Evolutionary conservation across 2,888 invertebrate species (phyloP), one percentile per base, ranked within the genome.

Genomic region (Macrophya alboannulata): DNA sequence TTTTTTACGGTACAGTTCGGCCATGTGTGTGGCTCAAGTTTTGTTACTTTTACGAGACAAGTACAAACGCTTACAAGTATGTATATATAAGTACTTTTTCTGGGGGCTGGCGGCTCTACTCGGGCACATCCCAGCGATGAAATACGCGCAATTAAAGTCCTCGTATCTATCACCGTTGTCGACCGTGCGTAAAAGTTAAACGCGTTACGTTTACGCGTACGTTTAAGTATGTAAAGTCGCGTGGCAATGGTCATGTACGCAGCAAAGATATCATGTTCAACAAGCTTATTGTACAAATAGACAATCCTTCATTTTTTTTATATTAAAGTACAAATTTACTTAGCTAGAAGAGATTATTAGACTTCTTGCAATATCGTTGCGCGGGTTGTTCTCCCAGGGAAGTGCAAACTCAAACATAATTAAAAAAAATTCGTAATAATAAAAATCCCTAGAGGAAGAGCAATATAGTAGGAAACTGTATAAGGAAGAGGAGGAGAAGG

Each of bases 391-490:
- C 68, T 37, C 48, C 48, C 17, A 12, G 51, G 68, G 68, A 51
- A 85, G 79, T 85, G 86, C 85, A 87, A 88, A 87, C 85, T 87
- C 87, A 87, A 90, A 89, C 89, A 89, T 88, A 89, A 90, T 90
- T 90, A 90, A 89, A 68, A 89, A 89, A 68, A 89, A 89, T 89
- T 86, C n/a, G 86, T 87, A 86, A 88, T 89, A 88, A 84, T 72
- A 72, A 79, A 51, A 85, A 85, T 86, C 86, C 86, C 85, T 59
- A 62, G 68, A 85, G 76, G 86, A 74, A 85, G 87, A 86, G 84
- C 85, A 85, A 87, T 88, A 87, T 88, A 79, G 82, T 86, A 77
- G 81, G 62, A 76, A 51, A 68, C 51, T 25, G 74, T 84, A 37
- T 65, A 65, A 9, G 72, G 40, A 55, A 59, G 37, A 45, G 62